Evolutionary conservation across 2,797 vertebrate species (phyloP).

Genomic region (Discoglossus pictus): DNA sequence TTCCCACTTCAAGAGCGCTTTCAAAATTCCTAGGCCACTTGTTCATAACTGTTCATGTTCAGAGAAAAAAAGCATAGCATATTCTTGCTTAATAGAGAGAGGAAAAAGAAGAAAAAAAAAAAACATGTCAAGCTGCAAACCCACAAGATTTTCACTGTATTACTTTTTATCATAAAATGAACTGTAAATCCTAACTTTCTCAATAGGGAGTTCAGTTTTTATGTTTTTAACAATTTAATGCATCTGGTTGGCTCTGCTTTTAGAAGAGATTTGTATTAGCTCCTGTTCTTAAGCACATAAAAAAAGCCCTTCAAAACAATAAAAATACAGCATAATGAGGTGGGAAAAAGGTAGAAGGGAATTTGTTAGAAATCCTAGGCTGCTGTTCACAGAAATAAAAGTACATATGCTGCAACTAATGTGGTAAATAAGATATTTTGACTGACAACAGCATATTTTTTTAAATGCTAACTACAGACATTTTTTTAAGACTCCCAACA

Average conservation of each 20-base stretch:
- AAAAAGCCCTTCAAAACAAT: slow-evolving; percentile 56
- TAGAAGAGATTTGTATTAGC: slow-evolving; percentile 55
- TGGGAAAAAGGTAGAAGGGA: slow-evolving; percentile 11
- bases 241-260: slow-evolving; percentile 56
- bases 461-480: too few species aligned
- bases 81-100: too few species aligned
- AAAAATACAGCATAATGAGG: slow-evolving; percentile 48
- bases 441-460: too few species aligned
- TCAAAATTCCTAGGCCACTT: too few species aligned
- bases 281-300: slow-evolving; percentile 56
- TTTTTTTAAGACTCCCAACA: too few species aligned
- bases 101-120: slow-evolving; percentile 15
- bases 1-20: too few species aligned
- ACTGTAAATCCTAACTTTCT: slow-evolving; percentile 57
- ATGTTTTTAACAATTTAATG: slow-evolving; percentile 58
- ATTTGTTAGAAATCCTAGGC: slow-evolving; percentile 8
- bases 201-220: slow-evolving; percentile 56
- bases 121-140: slow-evolving; percentile 43
- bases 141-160: slow-evolving; percentile 38
- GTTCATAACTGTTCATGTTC: too few species aligned
- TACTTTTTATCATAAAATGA: slow-evolving; percentile 51
- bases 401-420: too few species aligned
- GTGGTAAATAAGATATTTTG: not conserved
- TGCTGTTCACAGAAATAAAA: not conserved
- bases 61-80: too few species aligned